Conservation (phyloP, 1,140 invertebrate genomes). For the Bombus turneri region DNA sequence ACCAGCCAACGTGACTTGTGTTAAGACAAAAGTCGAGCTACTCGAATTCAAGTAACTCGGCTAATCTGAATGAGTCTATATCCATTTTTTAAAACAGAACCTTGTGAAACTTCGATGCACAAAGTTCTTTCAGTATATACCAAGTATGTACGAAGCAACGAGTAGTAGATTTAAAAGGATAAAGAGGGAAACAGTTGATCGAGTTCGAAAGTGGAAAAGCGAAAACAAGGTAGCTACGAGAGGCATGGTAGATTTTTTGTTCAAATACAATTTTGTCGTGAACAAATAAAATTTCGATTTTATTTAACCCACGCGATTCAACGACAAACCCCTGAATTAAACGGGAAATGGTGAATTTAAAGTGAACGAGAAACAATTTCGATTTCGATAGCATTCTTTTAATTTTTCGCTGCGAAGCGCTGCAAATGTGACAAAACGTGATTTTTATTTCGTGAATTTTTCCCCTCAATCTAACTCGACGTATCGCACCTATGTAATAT, state of each 20-base stretch:
- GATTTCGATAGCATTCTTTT: background rate
- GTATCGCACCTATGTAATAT: too few species aligned
- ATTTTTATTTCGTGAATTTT: background rate
- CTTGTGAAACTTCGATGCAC: background rate
- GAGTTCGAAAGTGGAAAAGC: conserved; percentile 10
- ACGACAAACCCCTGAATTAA: conserved; percentile 4
- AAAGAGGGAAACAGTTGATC: background rate
- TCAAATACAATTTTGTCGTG: background rate
- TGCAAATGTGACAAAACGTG: background rate
- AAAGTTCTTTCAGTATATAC: background rate
- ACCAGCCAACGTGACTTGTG: background rate
- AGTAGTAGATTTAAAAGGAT: background rate
- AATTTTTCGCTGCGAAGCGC: too few species aligned
- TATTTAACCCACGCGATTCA: background rate
- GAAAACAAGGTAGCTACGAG: background rate
- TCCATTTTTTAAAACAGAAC: conserved; percentile 7
- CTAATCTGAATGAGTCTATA: background rate
- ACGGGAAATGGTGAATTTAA: background rate
- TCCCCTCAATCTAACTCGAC: background rate
- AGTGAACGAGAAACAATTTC: background rate
- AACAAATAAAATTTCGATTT: conserved; percentile 9
- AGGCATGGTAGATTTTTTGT: background rate
- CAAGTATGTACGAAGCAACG: background rate
- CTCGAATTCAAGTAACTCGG: background rate
- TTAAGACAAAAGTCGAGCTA: background rate